Evolutionary conservation across 2,888 invertebrate genomes (phyloP).

Genomic region (Chrysolina americana): DNA sequence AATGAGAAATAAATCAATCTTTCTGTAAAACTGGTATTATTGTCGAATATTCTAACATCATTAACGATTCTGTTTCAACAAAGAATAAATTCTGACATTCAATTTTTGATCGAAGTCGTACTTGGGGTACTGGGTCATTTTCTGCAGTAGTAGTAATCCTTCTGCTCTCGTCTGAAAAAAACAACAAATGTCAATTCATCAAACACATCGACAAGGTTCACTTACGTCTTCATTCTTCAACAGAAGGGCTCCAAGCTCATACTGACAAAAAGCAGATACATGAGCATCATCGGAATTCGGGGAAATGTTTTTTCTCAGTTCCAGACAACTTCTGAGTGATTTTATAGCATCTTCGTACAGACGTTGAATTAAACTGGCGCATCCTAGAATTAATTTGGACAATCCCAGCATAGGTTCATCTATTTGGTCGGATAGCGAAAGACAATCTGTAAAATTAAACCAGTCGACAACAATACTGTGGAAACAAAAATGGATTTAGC

Average conservation of each 20-base stretch:
- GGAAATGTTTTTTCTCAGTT: slow-evolving; percentile 57
- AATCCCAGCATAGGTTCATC: slow-evolving; percentile 74
- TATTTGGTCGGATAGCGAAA: slow-evolving; percentile 32
- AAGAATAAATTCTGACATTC: slow-evolving; percentile 75
- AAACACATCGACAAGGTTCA: neutral
- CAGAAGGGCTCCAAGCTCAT: slow-evolving; percentile 75
- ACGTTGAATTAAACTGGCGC: slow-evolving; percentile 69
- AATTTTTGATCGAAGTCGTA: slow-evolving; percentile 80
- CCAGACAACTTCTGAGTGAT: slow-evolving; percentile 67
- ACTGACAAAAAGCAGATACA: slow-evolving; percentile 77
- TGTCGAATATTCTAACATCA: neutral
- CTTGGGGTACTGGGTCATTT: slow-evolving; percentile 73
- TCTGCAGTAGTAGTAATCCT: slow-evolving; percentile 71
- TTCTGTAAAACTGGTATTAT: neutral
- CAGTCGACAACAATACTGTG: neutral
- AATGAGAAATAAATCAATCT: no score
- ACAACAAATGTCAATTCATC: neutral
- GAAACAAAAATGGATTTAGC: no score
- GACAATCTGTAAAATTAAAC: slow-evolving; percentile 61
- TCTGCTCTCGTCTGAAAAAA: slow-evolving; percentile 71
- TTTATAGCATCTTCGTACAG: slow-evolving; percentile 65
- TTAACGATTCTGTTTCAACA: slow-evolving; percentile 66
- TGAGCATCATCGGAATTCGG: slow-evolving; percentile 70
- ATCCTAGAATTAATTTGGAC: slow-evolving; percentile 72
- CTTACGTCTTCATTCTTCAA: slow-evolving; percentile 64